These are phyloP conservation scores for Omphaloscelis lunosa DNA, from an alignment of 2,888 invertebrate species.

Conservation along the genomic window DNA sequence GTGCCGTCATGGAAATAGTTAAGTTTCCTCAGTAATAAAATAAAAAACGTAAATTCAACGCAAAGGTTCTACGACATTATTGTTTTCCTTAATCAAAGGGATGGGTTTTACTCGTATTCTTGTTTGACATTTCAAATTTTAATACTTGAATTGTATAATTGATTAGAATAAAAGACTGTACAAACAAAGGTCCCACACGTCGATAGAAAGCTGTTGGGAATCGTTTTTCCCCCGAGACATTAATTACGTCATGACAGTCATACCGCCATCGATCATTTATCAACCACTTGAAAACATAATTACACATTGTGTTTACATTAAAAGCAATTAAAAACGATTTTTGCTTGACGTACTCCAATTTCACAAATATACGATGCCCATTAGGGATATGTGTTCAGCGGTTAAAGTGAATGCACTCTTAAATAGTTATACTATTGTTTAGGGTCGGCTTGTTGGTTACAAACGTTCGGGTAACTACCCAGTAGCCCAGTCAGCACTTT, in stretches of 20 bases:
- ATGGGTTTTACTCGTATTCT: not conserved
- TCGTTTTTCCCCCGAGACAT: conserved; percentile 29
- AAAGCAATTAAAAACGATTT: conserved; percentile 80
- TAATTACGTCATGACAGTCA: conserved; percentile 65
- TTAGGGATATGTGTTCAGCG: conserved; percentile 28
- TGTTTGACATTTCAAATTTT: not conserved
- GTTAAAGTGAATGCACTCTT: conserved; percentile 44
- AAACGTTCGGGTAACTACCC: not conserved
- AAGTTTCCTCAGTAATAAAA: not conserved
- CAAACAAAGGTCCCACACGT: conserved; percentile 23
- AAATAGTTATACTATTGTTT: not conserved
- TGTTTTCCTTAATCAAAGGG: not conserved
- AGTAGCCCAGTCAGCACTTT: not conserved
- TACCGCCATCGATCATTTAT: conserved; percentile 65
- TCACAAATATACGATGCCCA: conserved; percentile 51
- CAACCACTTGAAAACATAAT: conserved; percentile 70
- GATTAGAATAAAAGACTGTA: conserved; percentile 19
- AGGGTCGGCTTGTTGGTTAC: not conserved
- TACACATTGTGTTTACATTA: conserved; percentile 76
- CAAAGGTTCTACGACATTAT: not conserved
- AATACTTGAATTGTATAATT: conserved; percentile 9
- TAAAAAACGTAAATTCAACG: not conserved
- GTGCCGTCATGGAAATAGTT: not conserved
- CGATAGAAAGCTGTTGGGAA: conserved; percentile 26
- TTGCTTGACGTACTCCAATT: conserved; percentile 65